A percentile compares a stretch with the other conserved stretches of the same genome.
Conservation (phyloP, 2,888 invertebrate genomes). For the Acrobasis suavella region DNA sequence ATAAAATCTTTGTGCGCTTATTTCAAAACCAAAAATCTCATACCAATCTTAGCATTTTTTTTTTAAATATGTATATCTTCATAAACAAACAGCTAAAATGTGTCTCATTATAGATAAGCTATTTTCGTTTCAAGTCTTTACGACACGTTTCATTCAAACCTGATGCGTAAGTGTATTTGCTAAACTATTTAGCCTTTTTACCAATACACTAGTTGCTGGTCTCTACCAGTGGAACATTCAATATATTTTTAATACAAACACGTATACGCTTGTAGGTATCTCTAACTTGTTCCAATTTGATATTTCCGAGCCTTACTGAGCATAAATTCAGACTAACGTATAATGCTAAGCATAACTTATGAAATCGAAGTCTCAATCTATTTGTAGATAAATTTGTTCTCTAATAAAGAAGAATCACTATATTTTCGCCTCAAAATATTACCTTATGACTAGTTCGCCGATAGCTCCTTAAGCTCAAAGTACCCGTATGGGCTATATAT, state of each 20-base stretch:
- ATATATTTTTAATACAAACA: slow-evolving; percentile 27
- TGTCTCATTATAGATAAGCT: too few relatives aligned
- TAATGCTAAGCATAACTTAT: slow-evolving; percentile 33
- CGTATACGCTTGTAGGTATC: slow-evolving; percentile 46
- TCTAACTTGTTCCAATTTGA: slow-evolving; percentile 33
- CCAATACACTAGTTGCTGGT: too few relatives aligned
- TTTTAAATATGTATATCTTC: too few relatives aligned
- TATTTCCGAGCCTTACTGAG: slow-evolving; percentile 30
- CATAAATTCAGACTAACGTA: slow-evolving; percentile 33
- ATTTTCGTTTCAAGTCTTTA: too few relatives aligned
- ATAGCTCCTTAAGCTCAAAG: slow-evolving; percentile 22
- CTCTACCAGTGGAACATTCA: background rate
- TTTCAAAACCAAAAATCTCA: too few relatives aligned
- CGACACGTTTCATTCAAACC: too few relatives aligned
- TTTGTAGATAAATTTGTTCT: background rate
- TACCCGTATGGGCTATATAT: slow-evolving; percentile 27
- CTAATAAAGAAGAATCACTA: background rate
- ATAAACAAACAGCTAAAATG: too few relatives aligned
- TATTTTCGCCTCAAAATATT: background rate
- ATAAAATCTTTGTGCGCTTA: too few relatives aligned
- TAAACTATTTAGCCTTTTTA: too few relatives aligned
- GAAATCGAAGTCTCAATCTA: background rate
- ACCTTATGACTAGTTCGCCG: slow-evolving; percentile 8
- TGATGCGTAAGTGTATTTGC: too few relatives aligned
- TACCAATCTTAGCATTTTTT: too few relatives aligned